Percentiles rank a stretch among this genome's conserved stretches.
phyloP scores from a whole-genome alignment of 2,113 vertebrate genomes.

The Heterotilapia buettikoferi region DNA sequence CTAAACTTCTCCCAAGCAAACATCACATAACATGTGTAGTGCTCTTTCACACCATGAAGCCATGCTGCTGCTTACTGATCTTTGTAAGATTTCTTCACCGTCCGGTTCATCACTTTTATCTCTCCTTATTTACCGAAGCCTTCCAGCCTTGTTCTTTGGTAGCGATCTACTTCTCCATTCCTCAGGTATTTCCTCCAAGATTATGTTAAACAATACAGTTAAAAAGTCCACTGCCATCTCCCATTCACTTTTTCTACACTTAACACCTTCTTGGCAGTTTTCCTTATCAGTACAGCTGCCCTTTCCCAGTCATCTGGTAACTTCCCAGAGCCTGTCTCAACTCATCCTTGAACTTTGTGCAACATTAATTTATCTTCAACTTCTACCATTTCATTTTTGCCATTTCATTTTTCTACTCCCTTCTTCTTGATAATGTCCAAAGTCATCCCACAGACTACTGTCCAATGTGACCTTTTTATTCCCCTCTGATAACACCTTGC shows the following conservation, averaged over 20 bases:
- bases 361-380: background rate
- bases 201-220: background rate
- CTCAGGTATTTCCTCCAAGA: background rate
- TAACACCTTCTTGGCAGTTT: background rate
- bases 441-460: background rate
- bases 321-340: background rate
- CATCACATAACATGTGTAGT: background rate
- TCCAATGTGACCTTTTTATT: background rate
- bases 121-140: background rate
- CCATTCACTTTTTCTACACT: background rate
- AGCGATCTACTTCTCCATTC: background rate
- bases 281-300: background rate
- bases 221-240: background rate
- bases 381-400: background rate
- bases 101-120: background rate
- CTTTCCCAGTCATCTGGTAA: background rate
- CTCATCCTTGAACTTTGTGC: background rate
- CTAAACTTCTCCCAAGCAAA: background rate
- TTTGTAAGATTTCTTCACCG: background rate
- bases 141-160: background rate
- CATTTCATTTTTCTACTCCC: background rate
- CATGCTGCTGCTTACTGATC: background rate
- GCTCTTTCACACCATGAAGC: background rate
- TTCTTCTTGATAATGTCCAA: background rate
- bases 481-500: background rate